Percentiles rank a stretch among this genome's conserved stretches.
Conservation (phyloP, 2,888 invertebrate genomes). For the Eurytoma californica region DNA sequence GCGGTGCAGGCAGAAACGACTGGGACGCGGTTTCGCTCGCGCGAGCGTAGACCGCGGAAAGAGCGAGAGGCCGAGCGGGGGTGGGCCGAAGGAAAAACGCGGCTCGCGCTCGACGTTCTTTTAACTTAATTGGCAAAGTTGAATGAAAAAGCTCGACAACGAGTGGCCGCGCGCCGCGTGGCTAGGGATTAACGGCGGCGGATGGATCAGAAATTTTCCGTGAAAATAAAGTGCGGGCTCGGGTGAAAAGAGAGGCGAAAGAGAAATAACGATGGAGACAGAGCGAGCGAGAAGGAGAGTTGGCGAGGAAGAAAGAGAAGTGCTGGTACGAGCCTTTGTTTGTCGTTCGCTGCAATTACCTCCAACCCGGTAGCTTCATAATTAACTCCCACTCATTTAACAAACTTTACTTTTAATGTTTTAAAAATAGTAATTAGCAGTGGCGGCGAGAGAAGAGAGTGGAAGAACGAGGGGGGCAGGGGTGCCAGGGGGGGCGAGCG, state of each 20-base stretch:
- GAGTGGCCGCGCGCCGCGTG: constrained; percentile 61
- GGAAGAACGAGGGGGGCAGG: constrained; percentile 62
- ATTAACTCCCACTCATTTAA: constrained; percentile 75
- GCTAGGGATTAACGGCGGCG: constrained; percentile 65
- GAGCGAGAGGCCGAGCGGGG: not conserved
- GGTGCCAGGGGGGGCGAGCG: constrained; percentile 53
- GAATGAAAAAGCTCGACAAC: constrained; percentile 68
- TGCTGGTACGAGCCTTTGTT: constrained; percentile 69
- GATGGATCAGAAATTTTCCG: constrained; percentile 70
- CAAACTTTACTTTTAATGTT: constrained; percentile 76
- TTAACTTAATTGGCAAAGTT: constrained; percentile 69
- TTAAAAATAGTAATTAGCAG: constrained; percentile 75
- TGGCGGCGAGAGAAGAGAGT: constrained; percentile 63
- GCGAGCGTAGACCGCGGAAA: not conserved
- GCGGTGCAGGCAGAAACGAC: not conserved
- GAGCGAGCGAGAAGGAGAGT: constrained; percentile 44
- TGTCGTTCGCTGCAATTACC: constrained; percentile 75
- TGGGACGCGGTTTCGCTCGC: constrained; percentile 2
- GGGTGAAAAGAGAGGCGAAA: constrained; percentile 43
- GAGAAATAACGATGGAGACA: constrained; percentile 50
- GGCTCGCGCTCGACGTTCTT: constrained; percentile 39
- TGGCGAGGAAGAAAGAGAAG: constrained; percentile 53
- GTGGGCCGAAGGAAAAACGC: constrained; percentile 27
- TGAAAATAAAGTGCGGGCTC: constrained; percentile 67
- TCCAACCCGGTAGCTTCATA: constrained; percentile 73